Evolutionary conservation across 1,140 invertebrate species (phyloP).

Genomic region (Harpegnathos saltator): DNA sequence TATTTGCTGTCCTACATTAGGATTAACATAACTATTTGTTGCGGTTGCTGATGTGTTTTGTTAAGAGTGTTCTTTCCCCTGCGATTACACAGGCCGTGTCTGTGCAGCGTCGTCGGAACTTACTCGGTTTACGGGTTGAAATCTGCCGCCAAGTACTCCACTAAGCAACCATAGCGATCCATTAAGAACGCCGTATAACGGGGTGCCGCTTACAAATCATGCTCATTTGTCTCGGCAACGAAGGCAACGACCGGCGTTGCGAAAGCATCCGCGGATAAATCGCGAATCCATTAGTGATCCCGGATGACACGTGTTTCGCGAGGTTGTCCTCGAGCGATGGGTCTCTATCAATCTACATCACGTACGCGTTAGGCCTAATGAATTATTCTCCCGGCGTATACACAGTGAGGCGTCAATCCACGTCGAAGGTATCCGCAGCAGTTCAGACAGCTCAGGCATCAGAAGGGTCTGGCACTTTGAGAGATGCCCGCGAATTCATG

Average conservation of each 20-base stretch:
- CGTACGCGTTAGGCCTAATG: conserved; percentile 30
- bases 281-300: conserved; percentile 31
- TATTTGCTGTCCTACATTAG: too few species aligned
- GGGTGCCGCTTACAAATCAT: conserved; percentile 42
- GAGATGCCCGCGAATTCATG: not conserved
- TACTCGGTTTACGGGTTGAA: not conserved
- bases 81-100: not conserved
- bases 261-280: conserved; percentile 29
- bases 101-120: not conserved
- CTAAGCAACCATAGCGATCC: conserved; percentile 10
- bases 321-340: conserved; percentile 9
- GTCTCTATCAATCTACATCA: conserved; percentile 42
- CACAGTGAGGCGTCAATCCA: conserved; percentile 17
- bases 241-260: not conserved
- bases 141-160: conserved; percentile 1
- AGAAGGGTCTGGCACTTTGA: not conserved
- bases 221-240: conserved; percentile 16
- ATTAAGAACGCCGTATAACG: conserved; percentile 34
- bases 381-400: conserved; percentile 10
- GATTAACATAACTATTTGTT: not conserved
- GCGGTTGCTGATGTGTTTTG: too few species aligned
- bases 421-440: conserved; percentile 18
- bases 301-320: conserved; percentile 17
- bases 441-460: not conserved
- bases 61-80: too few species aligned